Percentiles rank a stretch among this genome's conserved stretches.
Conservation (phyloP, 1,140 invertebrate species). For the Diachasmimorpha longicaudata region DNA sequence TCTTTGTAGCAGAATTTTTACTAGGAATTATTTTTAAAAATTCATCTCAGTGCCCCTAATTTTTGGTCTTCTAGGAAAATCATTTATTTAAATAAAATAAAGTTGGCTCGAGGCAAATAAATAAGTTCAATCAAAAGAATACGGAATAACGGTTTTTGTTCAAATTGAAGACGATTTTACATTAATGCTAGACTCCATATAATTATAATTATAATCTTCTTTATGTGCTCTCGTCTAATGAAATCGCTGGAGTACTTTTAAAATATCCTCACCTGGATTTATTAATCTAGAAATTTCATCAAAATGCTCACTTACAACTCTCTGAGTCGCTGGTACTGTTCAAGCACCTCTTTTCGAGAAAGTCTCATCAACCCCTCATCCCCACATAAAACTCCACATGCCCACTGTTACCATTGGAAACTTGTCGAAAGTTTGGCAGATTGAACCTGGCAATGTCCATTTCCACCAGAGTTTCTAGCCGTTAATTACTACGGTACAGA, state of each 20-base stretch:
- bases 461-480: constrained; percentile 13
- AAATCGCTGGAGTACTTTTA: background rate
- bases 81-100: no score
- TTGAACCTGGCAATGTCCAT: constrained; percentile 2
- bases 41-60: no score
- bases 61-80: no score
- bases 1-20: no score
- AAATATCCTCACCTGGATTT: background rate
- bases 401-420: background rate
- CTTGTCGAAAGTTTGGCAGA: constrained; percentile 2
- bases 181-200: no score
- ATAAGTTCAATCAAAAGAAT: no score
- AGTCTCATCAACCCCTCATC: background rate
- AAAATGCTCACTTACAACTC: background rate
- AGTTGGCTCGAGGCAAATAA: no score
- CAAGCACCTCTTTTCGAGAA: background rate
- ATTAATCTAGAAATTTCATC: background rate
- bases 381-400: background rate
- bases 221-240: no score
- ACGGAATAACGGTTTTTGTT: no score
- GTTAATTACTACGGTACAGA: constrained; percentile 18
- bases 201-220: no score
- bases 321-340: background rate
- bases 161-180: no score
- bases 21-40: no score